Base-by-base conservation (phyloP, 2,113 vertebrate genomes). In the Calidris pugnax region DNA sequence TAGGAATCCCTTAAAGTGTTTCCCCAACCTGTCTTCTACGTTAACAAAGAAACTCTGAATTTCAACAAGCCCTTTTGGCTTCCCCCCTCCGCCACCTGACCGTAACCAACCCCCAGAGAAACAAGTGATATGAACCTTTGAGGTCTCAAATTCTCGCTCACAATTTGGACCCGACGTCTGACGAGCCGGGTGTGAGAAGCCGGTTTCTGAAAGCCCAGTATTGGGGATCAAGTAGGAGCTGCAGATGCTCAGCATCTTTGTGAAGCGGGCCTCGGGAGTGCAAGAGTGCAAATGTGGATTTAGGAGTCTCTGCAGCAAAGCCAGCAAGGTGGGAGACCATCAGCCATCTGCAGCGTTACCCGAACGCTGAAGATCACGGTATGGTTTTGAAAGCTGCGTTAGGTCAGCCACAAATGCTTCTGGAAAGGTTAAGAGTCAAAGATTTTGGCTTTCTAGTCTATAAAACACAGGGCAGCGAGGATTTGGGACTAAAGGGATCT, bases 121-220 rank as follows among this genome's bases (percentile, higher is more conserved):
- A 95, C 74, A 97, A 98, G 88, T 48, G 88, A 93, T 88, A 80
- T n/a, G 74, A 96, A 90, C 81, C 63, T 96, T 43, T 47, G 30
- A 57, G 79, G 79, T 64, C 78, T 77, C 71, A 43, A 63, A 83
- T 72, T 84, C 89, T 91, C 59, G 9, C 48, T 89, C 47, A 17
- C 12, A 9, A 84, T 33, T 91, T 50, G 43, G 73, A 45, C 53
- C 59, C 0, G 1, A 9, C 4, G 3, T 10, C 56, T 86, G 22
- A 12, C 5, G 12, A 45, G 63, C 9, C 2, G 2, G 35, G 41
- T 77, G 47, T 2, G 15, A 47, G 81, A 76, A 85, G 66, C 30
- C 2, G 1, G 48, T 32, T 48, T 53, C 48, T 45, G 10, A n/a
- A 71, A 84, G 30, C 24, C 35, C 30, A 2, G 2, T 24, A 23